Base-by-base conservation (phyloP, 2,888 invertebrate genomes). In the Ophion slaviceki region DNA sequence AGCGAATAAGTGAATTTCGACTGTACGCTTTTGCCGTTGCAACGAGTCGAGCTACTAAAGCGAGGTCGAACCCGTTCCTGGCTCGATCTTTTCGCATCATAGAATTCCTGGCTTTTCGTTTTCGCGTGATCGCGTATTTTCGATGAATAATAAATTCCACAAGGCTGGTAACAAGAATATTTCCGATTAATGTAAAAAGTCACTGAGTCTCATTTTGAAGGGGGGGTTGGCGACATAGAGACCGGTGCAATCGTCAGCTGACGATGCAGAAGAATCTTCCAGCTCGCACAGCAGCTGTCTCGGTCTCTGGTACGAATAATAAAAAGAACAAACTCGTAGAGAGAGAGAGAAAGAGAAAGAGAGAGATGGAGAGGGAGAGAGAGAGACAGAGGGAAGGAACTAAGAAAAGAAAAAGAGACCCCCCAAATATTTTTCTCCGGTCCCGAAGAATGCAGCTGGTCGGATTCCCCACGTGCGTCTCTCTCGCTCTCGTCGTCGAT, bases 361-460 rank as follows among this genome's bases (percentile, higher is more conserved):
- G 40, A n/a, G 4, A 53, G 53, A 14, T 0, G 11, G 14, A 17
- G 53, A 17, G 53, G 57, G 40, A 40, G 4, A 53, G 53, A 71
- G 75, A 76, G 72, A 80, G 66, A 83, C 74, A 47, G 14, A 53
- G 53, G 53, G 4, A 53, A 11, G 53, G 17, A 5, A 17, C 5
- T n/a, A 66, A 28, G 66, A 59, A 61, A 70, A 45, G 32, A 24
- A 57, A 40, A 59, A 45, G 62, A 20, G 59, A 70, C 68, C 78
- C 71, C 79, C 82, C 61, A 80, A 86, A 86, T 83, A 82, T 85
- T 85, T 86, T 79, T 84, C 75, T 80, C 62, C 24, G 53, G 24
- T 32, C 28, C 70, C 82, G 72, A 84, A 86, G 86, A 87, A 86
- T 87, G 86, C 87, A 86, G 86, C 85, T 86, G 87, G 85, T 83